Base-by-base conservation (phyloP, 1,140 invertebrate species). In the Drosophila sp. region DNA sequence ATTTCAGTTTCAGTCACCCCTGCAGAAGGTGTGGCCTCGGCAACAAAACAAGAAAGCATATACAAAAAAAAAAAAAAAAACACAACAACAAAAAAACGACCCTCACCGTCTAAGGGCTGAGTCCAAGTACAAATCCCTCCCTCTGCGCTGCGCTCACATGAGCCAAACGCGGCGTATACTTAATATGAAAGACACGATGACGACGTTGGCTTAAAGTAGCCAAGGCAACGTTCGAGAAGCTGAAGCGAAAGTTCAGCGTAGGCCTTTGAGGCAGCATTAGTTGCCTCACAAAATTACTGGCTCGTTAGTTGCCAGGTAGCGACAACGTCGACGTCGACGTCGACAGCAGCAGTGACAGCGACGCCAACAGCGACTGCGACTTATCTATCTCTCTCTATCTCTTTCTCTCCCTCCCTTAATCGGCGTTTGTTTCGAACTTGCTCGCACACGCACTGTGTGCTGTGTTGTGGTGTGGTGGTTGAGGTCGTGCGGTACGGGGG, bases 1-100 rank as follows among this genome's bases (percentile, higher is more conserved):
- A 78, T 73, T 76, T 69, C 69, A 77, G 80, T 76, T 80, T 73
- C 69, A 86, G 81, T 90, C 90, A 91, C 90, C 90, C 90, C 86
- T 84, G 83, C 40, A 63, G 87, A 91, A 91, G 90, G 90, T 91
- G 90, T 91, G 90, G 90, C 90, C 73, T 84, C 57, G 53, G 56
- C 69, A 34, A 51, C 41, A 56, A 62, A 67, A 64, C 41, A 34
- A 45, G 32, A 36, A 29, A 9, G 7, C 2, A 51, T 16, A 50
- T 48, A 65, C n/a, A 16, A 16, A 43, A 57, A 63, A 59, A 66
- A 59, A 70, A 78, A 67, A 46, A 13, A 32, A 38, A 29, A 57
- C 43, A 56, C 29, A 34, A 8, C 7, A 32, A 13, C 14, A 58
- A 86, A 69, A 73, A 73, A 87, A 87, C 82, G 82, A 87, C 83